Evolutionary conservation across 2,113 vertebrate species (phyloP).

Genomic region (human (Homo sapiens)): DNA sequence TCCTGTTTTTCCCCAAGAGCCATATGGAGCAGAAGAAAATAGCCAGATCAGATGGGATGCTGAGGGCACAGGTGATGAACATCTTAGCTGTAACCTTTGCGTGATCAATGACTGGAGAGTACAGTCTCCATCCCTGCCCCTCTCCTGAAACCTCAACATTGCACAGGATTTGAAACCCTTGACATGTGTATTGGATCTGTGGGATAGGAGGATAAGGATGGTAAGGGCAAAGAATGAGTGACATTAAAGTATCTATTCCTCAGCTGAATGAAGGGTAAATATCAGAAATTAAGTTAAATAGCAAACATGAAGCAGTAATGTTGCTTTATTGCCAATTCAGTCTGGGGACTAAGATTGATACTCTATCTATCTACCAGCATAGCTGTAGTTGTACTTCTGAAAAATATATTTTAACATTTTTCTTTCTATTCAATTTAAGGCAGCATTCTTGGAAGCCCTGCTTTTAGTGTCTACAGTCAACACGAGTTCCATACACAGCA

Average conservation of each 20-base stretch:
- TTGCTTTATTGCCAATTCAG: not conserved
- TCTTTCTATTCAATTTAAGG: not conserved
- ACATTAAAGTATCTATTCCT: not conserved
- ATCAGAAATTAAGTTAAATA: not conserved
- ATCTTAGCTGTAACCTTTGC: not conserved
- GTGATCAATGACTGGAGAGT: not conserved
- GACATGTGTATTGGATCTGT: not conserved
- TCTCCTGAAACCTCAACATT: not conserved
- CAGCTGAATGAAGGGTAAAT: not conserved
- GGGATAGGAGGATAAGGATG: not conserved
- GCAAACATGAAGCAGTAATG: not conserved
- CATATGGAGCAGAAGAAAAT: not conserved
- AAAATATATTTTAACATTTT: not conserved
- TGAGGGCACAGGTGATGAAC: not conserved
- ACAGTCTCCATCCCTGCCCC: not conserved
- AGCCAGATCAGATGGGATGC: not conserved
- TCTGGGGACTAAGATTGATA: not conserved
- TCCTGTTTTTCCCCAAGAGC: not conserved
- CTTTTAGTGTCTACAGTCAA: not conserved
- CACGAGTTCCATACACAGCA: not conserved
- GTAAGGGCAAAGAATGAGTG: not conserved
- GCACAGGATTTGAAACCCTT: not conserved
- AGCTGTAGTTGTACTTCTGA: not conserved
- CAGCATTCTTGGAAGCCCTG: not conserved
- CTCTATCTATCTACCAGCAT: not conserved